Conservation (phyloP, 1,140 invertebrate genomes). For the Heliconius congener region DNA sequence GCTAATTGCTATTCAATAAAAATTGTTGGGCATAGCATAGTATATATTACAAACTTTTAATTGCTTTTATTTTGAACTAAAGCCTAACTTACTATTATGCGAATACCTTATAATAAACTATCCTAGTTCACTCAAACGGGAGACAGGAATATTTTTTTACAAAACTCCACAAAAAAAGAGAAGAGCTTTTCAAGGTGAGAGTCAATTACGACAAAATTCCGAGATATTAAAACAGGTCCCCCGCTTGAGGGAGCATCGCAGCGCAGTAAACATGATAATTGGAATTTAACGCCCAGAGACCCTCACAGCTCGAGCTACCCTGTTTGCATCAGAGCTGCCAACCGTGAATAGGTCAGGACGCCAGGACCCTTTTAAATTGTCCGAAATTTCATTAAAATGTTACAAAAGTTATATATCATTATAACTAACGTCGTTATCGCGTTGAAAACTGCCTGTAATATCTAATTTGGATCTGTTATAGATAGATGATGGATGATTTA, state of each 20-base stretch:
- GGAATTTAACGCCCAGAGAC: slow-evolving; percentile 53
- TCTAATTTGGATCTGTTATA: not conserved
- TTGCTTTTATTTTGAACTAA: not conserved
- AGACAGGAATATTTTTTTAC: not conserved
- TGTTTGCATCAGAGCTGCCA: slow-evolving; percentile 52
- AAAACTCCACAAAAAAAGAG: not conserved
- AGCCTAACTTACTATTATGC: not conserved
- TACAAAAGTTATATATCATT: slow-evolving; percentile 41
- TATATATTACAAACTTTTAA: no score
- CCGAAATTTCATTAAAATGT: slow-evolving; percentile 67
- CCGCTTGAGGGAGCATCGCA: slow-evolving; percentile 41
- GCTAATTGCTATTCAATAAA: no score
- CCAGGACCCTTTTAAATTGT: slow-evolving; percentile 58
- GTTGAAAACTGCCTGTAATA: not conserved
- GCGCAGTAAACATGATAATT: slow-evolving; percentile 61
- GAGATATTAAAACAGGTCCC: slow-evolving; percentile 15
- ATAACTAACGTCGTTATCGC: slow-evolving; percentile 13
- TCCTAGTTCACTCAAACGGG: not conserved
- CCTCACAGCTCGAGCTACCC: slow-evolving; percentile 27
- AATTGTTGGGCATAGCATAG: no score
- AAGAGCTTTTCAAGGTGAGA: not conserved
- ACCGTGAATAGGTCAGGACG: slow-evolving; percentile 56
- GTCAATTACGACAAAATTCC: slow-evolving; percentile 4
- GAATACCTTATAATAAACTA: not conserved
- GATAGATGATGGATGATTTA: not conserved